These are phyloP conservation scores for Azemiops feae DNA, from an alignment of 2,113 vertebrate genomes.

Conservation along the genomic window DNA sequence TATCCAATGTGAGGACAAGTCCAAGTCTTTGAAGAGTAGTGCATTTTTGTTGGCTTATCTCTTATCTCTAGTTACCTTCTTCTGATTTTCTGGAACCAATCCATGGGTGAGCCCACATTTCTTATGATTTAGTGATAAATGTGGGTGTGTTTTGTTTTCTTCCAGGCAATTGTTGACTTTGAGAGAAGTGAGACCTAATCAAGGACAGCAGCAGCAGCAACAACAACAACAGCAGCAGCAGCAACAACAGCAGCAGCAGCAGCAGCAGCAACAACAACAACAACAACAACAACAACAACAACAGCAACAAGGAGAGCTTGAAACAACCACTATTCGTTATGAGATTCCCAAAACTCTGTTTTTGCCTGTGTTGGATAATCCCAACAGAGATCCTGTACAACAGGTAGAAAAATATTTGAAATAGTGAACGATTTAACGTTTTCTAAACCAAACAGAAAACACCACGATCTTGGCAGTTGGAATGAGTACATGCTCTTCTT, in stretches of 20 bases:
- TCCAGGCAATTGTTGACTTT: slow-evolving; percentile 75
- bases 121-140: background rate
- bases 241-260: background rate
- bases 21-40: background rate
- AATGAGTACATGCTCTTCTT: background rate
- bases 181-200: slow-evolving; percentile 62
- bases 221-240: background rate
- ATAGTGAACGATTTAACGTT: background rate
- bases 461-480: background rate
- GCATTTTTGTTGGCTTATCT: background rate
- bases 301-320: background rate
- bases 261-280: background rate
- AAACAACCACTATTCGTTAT: slow-evolving; percentile 63
- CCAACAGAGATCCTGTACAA: slow-evolving; percentile 55
- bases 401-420: slow-evolving; percentile 64
- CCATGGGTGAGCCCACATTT: too few species aligned
- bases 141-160: background rate
- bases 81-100: background rate
- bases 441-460: background rate
- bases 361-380: slow-evolving; percentile 54
- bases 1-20: background rate
- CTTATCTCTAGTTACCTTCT: background rate
- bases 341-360: slow-evolving; percentile 51
- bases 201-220: background rate
- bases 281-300: slow-evolving; percentile 16